Base-by-base conservation (phyloP, 2,888 invertebrate species). In the Caenorhabditis sp. region DNA sequence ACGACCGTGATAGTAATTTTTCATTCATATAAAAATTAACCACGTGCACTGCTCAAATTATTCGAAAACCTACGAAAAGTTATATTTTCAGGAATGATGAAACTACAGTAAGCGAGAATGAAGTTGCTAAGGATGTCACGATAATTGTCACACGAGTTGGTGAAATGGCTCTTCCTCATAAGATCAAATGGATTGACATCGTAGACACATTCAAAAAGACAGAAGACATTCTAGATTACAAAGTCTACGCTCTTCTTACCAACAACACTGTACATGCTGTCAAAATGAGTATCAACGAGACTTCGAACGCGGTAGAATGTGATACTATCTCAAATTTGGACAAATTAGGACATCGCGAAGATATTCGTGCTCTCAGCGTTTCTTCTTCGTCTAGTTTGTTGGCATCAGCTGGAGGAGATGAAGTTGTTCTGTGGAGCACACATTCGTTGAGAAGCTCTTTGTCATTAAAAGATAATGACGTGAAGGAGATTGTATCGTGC, bases 331-430 rank as follows among this genome's bases (percentile, higher is more conserved):
- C 65, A 17, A 78, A 78, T 63, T 67, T 84, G 26, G 79, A 82
- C 80, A 79, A 80, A 70, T 65, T 93, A 17, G 97, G 97, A 0
- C 97, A 97, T 89, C 92, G 94, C 67, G 93, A 93, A 57, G 95
- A 97, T 87, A 93, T 96, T 7, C 91, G 95, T 60, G 92, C 93
- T 25, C 90, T 97, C 25, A 91, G 93, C 64, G 95, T 97, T 88
- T 95, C 95, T 1, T 93, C 96, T 0, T 95, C 95, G 77, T 93
- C 92, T 0, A 95, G 96, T 63, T 71, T 77, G 14, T 66, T 87
- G 43, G 80, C 81, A 26, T 83, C 87, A 8, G 84, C 82, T 10
- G 82, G 84, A 74, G 87, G 80, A 54, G 83, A 90, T 31, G 87
- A 83, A 58, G 77, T 81, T 1, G 67, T 97, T 90, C 90, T 97